Evolutionary conservation across 2,113 vertebrate genomes (phyloP).

Genomic region (Neogale vison): DNA sequence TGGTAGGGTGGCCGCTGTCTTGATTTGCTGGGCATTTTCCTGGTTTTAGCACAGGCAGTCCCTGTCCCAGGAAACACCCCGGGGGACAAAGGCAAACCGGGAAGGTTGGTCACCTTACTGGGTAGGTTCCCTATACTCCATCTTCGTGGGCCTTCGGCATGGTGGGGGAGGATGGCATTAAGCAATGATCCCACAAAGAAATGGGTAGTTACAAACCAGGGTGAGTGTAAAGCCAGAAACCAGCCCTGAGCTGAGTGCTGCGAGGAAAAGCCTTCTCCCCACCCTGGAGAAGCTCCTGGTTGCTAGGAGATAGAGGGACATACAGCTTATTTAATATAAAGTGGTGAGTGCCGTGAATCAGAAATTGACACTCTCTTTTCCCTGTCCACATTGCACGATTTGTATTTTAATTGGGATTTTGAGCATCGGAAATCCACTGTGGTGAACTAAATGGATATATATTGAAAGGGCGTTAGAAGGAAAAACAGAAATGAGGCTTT

Average conservation of each 20-base stretch:
- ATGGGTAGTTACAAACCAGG: neutral
- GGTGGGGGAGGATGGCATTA: neutral
- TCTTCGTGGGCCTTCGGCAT: neutral
- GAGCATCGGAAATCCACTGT: neutral
- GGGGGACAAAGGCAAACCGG: neutral
- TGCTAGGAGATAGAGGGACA: neutral
- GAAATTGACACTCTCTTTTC: neutral
- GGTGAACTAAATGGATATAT: neutral
- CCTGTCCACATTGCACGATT: neutral
- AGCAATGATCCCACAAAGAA: neutral
- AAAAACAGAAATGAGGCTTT: neutral
- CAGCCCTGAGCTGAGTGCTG: neutral
- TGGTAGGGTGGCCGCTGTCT: neutral
- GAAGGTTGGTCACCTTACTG: neutral
- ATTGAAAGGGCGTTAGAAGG: neutral
- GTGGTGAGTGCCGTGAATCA: neutral
- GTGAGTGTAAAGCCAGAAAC: neutral
- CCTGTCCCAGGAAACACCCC: neutral
- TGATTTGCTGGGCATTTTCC: neutral
- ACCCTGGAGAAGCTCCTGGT: neutral
- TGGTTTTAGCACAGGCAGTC: neutral
- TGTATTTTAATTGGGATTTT: constrained; percentile 13
- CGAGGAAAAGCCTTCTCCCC: neutral
- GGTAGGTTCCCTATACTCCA: rapidly evolving
- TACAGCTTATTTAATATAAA: neutral